These are phyloP conservation scores for Phalera bucephala DNA, from an alignment of 2,888 invertebrate genomes.

Conservation along the genomic window DNA sequence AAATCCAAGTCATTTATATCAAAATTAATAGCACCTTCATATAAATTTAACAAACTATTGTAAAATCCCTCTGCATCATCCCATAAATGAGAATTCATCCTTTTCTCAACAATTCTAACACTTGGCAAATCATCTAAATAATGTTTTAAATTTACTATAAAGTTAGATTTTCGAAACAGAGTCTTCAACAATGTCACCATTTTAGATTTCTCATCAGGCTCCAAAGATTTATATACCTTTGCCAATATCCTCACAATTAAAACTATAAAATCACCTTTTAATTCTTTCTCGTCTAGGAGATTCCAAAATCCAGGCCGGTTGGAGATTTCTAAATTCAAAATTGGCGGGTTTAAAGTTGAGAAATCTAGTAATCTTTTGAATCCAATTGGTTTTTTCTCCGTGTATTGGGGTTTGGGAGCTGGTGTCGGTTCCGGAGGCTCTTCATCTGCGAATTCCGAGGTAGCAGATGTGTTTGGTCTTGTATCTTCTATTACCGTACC, in stretches of 20 bases:
- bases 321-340: constrained; percentile 65
- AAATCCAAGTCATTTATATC: constrained; percentile 42
- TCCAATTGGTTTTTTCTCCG: constrained; percentile 70
- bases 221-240: constrained; percentile 58
- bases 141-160: constrained; percentile 52
- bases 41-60: constrained; percentile 47
- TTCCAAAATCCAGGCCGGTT: constrained; percentile 72
- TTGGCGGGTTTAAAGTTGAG: constrained; percentile 59
- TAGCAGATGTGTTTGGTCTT: constrained; percentile 24
- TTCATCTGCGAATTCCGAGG: constrained; percentile 52
- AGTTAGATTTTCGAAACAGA: constrained; percentile 56
- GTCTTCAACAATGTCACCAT: constrained; percentile 51
- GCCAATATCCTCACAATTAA: constrained; percentile 69
- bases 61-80: constrained; percentile 66
- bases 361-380: constrained; percentile 69
- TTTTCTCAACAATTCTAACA: constrained; percentile 62
- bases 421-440: constrained; percentile 39
- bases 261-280: constrained; percentile 74
- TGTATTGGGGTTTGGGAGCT: constrained; percentile 37
- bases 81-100: constrained; percentile 68
- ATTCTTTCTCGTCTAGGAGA: constrained; percentile 56
- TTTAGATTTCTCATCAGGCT: constrained; percentile 56
- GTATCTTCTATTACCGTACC: constrained; percentile 66
- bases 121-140: constrained; percentile 56
- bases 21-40: constrained; percentile 57